phyloP scores from a whole-genome alignment of 92 coral and sea anemone species.

The Phymanthus crucifer region DNA sequence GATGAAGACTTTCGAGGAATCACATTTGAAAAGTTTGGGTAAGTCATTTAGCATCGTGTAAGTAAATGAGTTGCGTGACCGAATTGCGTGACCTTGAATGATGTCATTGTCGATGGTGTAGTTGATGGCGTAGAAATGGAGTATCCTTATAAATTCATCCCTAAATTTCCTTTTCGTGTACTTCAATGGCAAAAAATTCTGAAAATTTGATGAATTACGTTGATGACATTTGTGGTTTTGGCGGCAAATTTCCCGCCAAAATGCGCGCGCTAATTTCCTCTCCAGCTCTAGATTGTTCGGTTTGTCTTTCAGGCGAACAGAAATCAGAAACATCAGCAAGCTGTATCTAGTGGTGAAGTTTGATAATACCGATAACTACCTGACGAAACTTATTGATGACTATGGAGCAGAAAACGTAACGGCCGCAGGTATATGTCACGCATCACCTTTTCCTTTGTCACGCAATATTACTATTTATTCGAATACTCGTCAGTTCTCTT shows the following conservation, averaged over 20 bases:
- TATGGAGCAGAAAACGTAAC: slow-evolving; percentile 36
- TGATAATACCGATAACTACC: slow-evolving; percentile 44
- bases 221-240: background rate
- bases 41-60: background rate
- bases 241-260: background rate
- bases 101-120: too few species aligned
- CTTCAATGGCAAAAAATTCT: too few species aligned
- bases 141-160: too few species aligned
- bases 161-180: too few species aligned
- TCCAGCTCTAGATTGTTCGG: too few species aligned
- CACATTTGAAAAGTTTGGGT: slow-evolving; percentile 16
- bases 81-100: too few species aligned
- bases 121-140: too few species aligned
- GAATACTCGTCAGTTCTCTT: background rate
- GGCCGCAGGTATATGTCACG: slow-evolving; percentile 40
- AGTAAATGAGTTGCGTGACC: background rate
- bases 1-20: slow-evolving; percentile 27
- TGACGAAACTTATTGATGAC: slow-evolving; percentile 48
- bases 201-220: too few species aligned
- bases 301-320: slow-evolving; percentile 23
- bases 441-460: too few species aligned
- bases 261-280: too few species aligned
- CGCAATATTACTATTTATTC: background rate
- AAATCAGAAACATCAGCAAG: slow-evolving; percentile 11
- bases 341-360: slow-evolving; percentile 53